phyloP scores from a whole-genome alignment of 2,888 invertebrate genomes.

The Coenonympha glycerion region DNA sequence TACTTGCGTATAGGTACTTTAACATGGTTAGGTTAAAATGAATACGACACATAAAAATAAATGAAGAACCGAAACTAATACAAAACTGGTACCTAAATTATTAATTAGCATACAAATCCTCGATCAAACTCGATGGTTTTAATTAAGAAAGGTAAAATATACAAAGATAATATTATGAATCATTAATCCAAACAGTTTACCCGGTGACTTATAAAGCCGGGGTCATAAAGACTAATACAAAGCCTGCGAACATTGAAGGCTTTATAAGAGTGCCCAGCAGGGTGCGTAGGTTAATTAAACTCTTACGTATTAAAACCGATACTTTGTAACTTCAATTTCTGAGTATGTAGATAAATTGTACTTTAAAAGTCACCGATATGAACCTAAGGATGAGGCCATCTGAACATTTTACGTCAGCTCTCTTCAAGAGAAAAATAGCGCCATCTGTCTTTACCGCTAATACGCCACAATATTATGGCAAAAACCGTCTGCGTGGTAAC shows the following conservation, averaged over 20 bases:
- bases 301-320: constrained; percentile 4
- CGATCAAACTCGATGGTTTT: background rate
- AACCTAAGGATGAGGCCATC: no score
- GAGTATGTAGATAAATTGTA: no score
- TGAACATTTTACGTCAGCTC: no score
- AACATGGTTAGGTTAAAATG: no score
- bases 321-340: background rate
- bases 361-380: no score
- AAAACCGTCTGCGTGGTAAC: no score
- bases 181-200: constrained; percentile 1
- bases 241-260: background rate
- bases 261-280: constrained; percentile 2
- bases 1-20: no score
- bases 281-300: constrained; percentile 9
- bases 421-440: no score
- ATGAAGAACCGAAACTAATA: no score
- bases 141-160: constrained; percentile 2
- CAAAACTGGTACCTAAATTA: background rate
- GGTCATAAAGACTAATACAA: background rate
- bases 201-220: background rate
- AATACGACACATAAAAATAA: no score
- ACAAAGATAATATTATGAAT: background rate
- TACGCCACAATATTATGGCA: no score
- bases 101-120: background rate
- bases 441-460: no score